A percentile compares a stretch with the other conserved stretches of the same genome.
Conservation (phyloP, 2,888 invertebrate genomes). For the Cataglyphis rosenhaueri region DNA sequence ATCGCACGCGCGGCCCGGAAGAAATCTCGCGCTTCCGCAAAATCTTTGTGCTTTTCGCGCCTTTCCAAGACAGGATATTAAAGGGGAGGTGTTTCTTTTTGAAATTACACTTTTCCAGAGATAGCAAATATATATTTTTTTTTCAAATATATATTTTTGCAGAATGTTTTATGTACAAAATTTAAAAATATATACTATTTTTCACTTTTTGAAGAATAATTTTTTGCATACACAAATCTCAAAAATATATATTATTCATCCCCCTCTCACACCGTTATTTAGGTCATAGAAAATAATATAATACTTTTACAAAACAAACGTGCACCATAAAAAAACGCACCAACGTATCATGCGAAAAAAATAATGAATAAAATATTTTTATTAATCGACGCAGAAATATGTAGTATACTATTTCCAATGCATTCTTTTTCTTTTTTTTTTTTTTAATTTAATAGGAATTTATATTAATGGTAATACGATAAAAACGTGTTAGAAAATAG, state of each 20-base stretch:
- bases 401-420: background rate
- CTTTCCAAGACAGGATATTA: background rate
- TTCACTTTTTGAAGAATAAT: background rate
- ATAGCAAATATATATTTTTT: slow-evolving; percentile 1
- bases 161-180: background rate
- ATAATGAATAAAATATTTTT: background rate
- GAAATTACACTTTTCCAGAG: background rate
- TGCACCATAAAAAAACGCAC: background rate
- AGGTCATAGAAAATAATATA: background rate
- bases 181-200: background rate
- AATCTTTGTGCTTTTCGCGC: background rate
- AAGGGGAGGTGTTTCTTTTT: background rate
- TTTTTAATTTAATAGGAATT: slow-evolving; percentile 18
- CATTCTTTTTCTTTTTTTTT: slow-evolving; percentile 20
- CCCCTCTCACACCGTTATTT: background rate
- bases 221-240: background rate
- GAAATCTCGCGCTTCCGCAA: background rate
- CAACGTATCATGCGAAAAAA: background rate
- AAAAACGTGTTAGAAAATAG: background rate
- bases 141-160: background rate
- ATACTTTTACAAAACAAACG: background rate
- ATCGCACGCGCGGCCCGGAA: background rate
- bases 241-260: background rate
- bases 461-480: slow-evolving; percentile 25
- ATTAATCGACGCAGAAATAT: background rate